These are phyloP conservation scores for Ochropleura leucogaster DNA, from an alignment of 2,888 invertebrate genomes.

Conservation along the genomic window DNA sequence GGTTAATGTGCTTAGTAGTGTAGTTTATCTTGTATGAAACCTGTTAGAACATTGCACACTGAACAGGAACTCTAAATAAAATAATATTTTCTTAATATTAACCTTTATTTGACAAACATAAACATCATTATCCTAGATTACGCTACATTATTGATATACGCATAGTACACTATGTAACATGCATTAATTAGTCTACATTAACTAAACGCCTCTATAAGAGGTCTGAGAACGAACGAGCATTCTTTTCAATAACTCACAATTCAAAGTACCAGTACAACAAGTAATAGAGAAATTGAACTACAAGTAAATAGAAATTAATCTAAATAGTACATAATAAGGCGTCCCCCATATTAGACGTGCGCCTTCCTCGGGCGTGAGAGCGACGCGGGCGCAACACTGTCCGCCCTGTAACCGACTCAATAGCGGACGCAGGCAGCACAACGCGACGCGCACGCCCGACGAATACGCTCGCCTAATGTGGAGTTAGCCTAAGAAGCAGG, in stretches of 20 bases:
- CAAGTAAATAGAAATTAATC: slow-evolving; percentile 12
- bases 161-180: slow-evolving; percentile 45
- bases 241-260: slow-evolving; percentile 14
- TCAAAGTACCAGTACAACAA: not conserved
- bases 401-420: too few relatives aligned
- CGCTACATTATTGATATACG: slow-evolving; percentile 45
- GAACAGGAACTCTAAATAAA: too few relatives aligned
- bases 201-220: slow-evolving; percentile 55
- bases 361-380: too few relatives aligned
- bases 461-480: too few relatives aligned
- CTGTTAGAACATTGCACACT: too few relatives aligned
- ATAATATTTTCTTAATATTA: slow-evolving; percentile 28
- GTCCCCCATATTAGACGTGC: too few relatives aligned
- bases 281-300: not conserved
- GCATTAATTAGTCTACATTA: slow-evolving; percentile 29
- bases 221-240: slow-evolving; percentile 50
- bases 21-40: too few relatives aligned
- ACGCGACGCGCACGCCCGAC: too few relatives aligned
- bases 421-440: too few relatives aligned
- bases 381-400: too few relatives aligned
- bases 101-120: slow-evolving; percentile 64
- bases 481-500: too few relatives aligned
- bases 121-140: slow-evolving; percentile 59
- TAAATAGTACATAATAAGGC: slow-evolving; percentile 4
- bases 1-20: too few relatives aligned